A percentile compares a stretch with the other conserved stretches of the same genome.
phyloP scores from a whole-genome alignment of 2,113 vertebrate genomes.

The Cynoglossus semilaevis region DNA sequence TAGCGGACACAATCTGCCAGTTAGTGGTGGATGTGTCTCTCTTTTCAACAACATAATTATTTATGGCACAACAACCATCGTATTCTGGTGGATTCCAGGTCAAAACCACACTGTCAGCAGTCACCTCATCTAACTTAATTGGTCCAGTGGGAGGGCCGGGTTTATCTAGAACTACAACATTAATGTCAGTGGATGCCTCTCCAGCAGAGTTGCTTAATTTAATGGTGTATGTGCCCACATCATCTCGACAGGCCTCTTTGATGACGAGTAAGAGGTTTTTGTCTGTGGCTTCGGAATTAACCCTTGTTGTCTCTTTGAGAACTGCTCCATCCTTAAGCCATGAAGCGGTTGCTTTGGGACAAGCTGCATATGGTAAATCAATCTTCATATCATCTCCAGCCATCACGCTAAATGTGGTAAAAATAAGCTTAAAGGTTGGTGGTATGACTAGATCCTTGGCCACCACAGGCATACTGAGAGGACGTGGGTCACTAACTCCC shows the following conservation, averaged over 20 bases:
- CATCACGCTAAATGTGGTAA: conserved; percentile 89
- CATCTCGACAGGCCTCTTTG: conserved; percentile 92
- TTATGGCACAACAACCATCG: conserved; percentile 91
- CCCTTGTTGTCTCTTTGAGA: conserved; percentile 93
- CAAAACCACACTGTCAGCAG: conserved; percentile 86
- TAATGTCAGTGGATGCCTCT: conserved; percentile 86
- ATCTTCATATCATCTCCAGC: conserved; percentile 96
- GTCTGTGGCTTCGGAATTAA: conserved; percentile 88
- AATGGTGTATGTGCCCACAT: conserved; percentile 88
- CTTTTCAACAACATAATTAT: conserved; percentile 97
- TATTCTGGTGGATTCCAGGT: conserved; percentile 93
- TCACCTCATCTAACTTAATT: conserved; percentile 94
- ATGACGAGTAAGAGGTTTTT: conserved; percentile 84
- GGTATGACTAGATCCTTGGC: conserved; percentile 93
- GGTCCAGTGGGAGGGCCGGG: conserved; percentile 95
- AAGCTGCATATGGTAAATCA: conserved; percentile 90
- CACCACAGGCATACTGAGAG: conserved; percentile 87
- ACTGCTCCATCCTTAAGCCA: conserved; percentile 88
- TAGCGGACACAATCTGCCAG: conserved; percentile 97
- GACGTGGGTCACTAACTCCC: conserved; percentile 91
- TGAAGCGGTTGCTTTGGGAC: conserved; percentile 82
- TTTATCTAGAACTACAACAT: conserved; percentile 91
- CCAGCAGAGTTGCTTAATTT: conserved; percentile 87
- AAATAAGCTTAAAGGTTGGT: conserved; percentile 89
- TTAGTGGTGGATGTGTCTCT: conserved; percentile 97